Evolutionary conservation across 1,140 invertebrate genomes (phyloP), one percentile per base, ranked within the genome.

Genomic region (Danaus plexippus): DNA sequence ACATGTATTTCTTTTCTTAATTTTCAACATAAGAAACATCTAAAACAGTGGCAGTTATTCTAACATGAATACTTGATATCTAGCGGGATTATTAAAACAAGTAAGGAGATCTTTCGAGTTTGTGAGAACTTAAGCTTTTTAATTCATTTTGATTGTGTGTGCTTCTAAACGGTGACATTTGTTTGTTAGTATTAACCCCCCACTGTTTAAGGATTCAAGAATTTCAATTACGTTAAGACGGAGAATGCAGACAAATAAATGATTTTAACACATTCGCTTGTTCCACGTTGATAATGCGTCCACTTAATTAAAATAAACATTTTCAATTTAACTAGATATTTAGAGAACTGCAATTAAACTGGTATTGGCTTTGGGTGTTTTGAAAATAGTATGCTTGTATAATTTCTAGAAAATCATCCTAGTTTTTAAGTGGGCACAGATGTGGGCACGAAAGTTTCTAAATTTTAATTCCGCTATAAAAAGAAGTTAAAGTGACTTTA

Each of bases 391-490:
- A 77, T 67, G 68, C 63, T 78, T 73, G 73, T 80, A 83, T 77
- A 86, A 83, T 80, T 82, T 85, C 77, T 69, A 74, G 64, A 57
- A 71, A 80, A 80, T 79, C 66, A 71, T 70, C 69, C 22, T 32
- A 32, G 22, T 32, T 32, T 32, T 32, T 32, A 32, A 32, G 2
- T 32, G 41, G 64, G 64, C 74, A 73, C 75, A 72, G 72, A 32
- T 4, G 2, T 32, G 41, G 64, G 64, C 74, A 73, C 75, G 73
- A 73, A 32, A 6, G 22, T 6, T 32, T 74, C 68, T 76, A 64
- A 66, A 71, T 77, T 80, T 83, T 80, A 82, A 83, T 80, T 85
- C 75, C 67, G 77, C 72, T 77, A 74, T 74, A 71, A 53, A 53
- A 47, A 57, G 59, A n/a, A n/a, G 12, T 45, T 45, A 45, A 45